These are phyloP conservation scores for Heliconius aoede DNA, from an alignment of 2,888 invertebrate species.

Conservation along the genomic window DNA sequence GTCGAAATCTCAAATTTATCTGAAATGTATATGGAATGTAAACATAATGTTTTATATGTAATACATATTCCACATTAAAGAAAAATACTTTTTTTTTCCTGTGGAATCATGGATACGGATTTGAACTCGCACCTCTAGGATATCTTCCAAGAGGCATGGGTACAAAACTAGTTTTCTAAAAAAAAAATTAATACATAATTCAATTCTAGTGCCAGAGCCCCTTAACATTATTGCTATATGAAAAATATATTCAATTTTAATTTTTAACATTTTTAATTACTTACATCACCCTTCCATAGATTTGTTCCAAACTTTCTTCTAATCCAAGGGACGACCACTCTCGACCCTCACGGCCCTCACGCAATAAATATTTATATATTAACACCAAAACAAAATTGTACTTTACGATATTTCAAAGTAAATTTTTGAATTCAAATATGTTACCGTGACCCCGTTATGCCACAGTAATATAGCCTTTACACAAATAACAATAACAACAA, in stretches of 20 bases:
- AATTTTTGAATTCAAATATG: constrained; percentile 29
- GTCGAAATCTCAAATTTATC: no score
- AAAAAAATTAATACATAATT: no score
- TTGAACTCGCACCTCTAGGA: neutral
- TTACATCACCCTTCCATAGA: neutral
- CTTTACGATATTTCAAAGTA: constrained; percentile 39
- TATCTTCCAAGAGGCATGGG: no score
- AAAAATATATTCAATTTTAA: neutral
- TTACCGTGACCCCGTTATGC: neutral
- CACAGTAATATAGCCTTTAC: neutral
- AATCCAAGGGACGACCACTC: neutral
- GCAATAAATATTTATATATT: constrained; percentile 50
- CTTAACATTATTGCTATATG: no score
- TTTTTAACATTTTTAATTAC: constrained; percentile 10
- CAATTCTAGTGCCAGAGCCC: no score
- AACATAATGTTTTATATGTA: no score
- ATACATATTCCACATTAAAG: no score
- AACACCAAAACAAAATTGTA: constrained; percentile 44
- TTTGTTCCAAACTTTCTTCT: neutral
- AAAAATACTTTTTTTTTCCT: no score
- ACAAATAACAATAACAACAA: accelerated
- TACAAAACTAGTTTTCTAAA: no score
- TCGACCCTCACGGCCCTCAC: constrained; percentile 13
- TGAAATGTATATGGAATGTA: no score
- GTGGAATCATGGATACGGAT: no score